These are phyloP conservation scores for Idaea straminata DNA, from an alignment of 2,888 invertebrate genomes.

Conservation along the genomic window DNA sequence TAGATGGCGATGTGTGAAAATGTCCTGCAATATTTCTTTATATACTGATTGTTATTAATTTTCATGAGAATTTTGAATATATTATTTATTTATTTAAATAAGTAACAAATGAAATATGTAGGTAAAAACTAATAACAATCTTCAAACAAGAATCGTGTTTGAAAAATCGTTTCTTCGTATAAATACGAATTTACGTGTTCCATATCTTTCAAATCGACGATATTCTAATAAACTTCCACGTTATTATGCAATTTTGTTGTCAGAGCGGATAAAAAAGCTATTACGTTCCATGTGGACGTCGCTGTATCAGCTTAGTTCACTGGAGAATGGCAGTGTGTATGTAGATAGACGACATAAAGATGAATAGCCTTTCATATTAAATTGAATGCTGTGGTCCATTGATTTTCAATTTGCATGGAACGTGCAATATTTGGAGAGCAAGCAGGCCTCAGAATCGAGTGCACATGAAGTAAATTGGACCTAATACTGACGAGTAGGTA, in stretches of 20 bases:
- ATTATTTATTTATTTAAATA: no score
- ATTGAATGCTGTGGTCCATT: constrained; percentile 70
- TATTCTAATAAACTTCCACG: constrained; percentile 17
- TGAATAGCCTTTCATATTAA: constrained; percentile 69
- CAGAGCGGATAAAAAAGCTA: constrained; percentile 33
- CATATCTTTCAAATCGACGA: constrained; percentile 20
- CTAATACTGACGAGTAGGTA: not conserved
- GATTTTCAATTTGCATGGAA: constrained; percentile 74
- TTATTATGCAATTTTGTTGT: constrained; percentile 23
- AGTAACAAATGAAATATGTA: no score
- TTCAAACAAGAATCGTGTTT: not conserved
- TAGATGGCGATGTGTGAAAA: no score
- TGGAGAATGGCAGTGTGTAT: constrained; percentile 18
- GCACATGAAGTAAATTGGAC: constrained; percentile 35
- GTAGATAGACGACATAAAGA: constrained; percentile 40
- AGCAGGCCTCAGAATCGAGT: constrained; percentile 48
- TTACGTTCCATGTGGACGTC: constrained; percentile 37
- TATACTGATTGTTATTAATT: no score
- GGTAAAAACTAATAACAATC: not conserved
- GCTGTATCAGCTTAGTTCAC: constrained; percentile 27
- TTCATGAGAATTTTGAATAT: no score
- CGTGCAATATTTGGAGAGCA: constrained; percentile 44
- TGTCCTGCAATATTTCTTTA: no score
- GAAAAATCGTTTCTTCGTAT: constrained; percentile 10
- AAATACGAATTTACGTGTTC: constrained; percentile 20